A percentile compares a stretch with the other conserved stretches of the same genome.
Evolutionary conservation across 2,113 vertebrate species (phyloP).

Genomic region (Antechinus flavipes): DNA sequence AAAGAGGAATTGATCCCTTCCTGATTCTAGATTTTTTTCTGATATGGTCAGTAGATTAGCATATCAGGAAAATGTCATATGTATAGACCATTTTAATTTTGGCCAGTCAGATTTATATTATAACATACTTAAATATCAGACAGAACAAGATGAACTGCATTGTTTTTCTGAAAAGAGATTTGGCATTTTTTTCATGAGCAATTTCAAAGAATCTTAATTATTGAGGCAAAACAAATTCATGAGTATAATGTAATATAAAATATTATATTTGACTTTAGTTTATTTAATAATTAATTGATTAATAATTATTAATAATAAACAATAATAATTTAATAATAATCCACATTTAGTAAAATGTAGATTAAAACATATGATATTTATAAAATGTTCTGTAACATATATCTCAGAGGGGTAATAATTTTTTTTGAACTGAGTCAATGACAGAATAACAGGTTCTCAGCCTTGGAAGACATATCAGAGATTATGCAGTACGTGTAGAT

Average conservation of each 20-base stretch:
- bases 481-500: not conserved
- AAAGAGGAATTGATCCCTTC: not conserved
- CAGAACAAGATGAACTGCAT: no score
- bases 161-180: no score
- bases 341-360: no score
- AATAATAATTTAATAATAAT: no score
- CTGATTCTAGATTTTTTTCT: not conserved
- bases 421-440: not conserved
- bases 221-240: not conserved
- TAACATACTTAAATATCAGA: no score
- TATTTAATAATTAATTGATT: no score
- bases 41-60: no score
- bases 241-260: fast-evolving
- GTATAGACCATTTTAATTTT: no score
- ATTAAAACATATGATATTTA: not conserved
- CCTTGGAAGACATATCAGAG: not conserved
- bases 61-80: no score
- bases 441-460: not conserved
- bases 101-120: no score
- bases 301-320: no score
- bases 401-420: not conserved
- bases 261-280: no score
- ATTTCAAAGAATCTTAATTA: not conserved
- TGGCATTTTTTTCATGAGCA: not conserved
- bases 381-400: not conserved